Evolutionary conservation across 2,797 vertebrate genomes (phyloP), one percentile per base, ranked within the genome.

Genomic region (Botia kubotai): DNA sequence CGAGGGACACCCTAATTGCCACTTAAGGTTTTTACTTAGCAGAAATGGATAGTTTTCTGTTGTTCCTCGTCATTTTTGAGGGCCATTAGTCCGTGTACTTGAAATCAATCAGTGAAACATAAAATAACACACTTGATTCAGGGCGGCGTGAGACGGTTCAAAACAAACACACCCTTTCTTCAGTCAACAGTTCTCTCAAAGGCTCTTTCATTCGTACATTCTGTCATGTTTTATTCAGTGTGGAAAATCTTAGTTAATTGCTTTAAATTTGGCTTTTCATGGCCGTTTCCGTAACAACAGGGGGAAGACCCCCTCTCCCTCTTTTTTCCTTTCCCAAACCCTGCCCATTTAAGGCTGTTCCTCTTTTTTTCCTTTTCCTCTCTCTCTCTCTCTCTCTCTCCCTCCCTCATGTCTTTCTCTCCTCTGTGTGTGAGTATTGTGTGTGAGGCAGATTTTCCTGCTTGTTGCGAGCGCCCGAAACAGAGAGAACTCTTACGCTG

Each of bases 341-440:
- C 89, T 92, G 94, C 92, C 93, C 93, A 92, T 94, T 94, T 94
- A 92, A 91, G 91, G 92, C 88, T 88, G 90, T 93, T 93, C 94
- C 91, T 92, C 81, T 80, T 55, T 79, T 83, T 83, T 67, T 52
- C 72, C 33, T 81, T 76, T 80, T 21, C 70, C 70, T 66, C 68
- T 65, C 68, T 68, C 43, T 76, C 55, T 39, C 33, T 81, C 79
- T 80, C 21, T 73, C 69, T 65, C 68, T 63, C 68, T 63, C 43
- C 73, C 55, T 80, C 58, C 53, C 58, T 1, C 33, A 14, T 19
- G 67, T 70, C 62, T 72, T 79, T 72, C 75, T 57, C 33, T 26
- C 6, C 52, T 63, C 48, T 80, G 58, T 2, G 74, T 79, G 73
- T 77, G 77, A 80, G 77, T 63, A 72, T 78, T 80, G 73, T 83